Base-by-base conservation (phyloP, 2,113 vertebrate genomes). In the Myotis davidii region DNA sequence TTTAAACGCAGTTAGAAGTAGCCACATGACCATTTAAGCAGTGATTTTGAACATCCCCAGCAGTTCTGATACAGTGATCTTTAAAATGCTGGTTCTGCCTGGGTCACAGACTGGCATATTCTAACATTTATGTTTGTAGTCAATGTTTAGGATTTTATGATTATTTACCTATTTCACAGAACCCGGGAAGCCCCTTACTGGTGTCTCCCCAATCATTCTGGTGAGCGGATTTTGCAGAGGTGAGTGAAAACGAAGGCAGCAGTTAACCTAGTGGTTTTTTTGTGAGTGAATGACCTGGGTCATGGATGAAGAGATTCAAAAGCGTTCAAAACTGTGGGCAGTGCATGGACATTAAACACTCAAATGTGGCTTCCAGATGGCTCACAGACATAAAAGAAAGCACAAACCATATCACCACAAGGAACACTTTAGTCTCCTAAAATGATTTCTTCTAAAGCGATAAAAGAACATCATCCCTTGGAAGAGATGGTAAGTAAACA, bases 351-450 rank as follows among this genome's bases (percentile, higher is more conserved):
- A 74, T 45, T 59, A 67, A 88, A 70, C 90, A 54, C 72, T 64
- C 45, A 73, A 64, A 65, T 48, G 67, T 85, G 77, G 18, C 89
- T 94, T 92, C 85, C 94, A 91, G 89, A 87, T 48, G 89, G 95
- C 42, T 50, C 70, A 20, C 27, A 72, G 69, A 81, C 50, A 69
- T 42, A n/a, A 76, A 69, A 84, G 52, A 88, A 72, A 77, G 79
- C 54, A 91, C 50, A 89, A 39, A 45, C 27, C 32, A 25, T 42
- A 29, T 27, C 32, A 59, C 69, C 83, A 59, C 20, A 27, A 61
- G 20, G 52, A 76, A 88, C 37, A 54, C 37, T 90, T 89, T 39
- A 14, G 14, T 77, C 23, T 77, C n/a, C 86, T 73, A 67, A 79
- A 94, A 54, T 14, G 21, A 78, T 84, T 92, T 88, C 84, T 94